Evolutionary conservation across 2,797 vertebrate species (phyloP).

Genomic region (Silurus aristotelis): DNA sequence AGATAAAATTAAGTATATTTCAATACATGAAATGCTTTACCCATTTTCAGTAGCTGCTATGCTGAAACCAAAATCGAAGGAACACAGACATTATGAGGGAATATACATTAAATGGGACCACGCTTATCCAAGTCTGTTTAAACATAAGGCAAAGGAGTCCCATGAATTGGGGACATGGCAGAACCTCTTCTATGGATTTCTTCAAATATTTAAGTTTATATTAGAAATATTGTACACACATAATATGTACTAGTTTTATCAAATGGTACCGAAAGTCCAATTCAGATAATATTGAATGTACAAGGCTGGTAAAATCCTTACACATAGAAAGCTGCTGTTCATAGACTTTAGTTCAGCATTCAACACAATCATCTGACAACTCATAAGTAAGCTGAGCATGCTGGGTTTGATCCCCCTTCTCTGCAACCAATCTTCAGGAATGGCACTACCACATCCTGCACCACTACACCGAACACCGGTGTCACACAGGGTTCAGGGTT

Average conservation of each 20-base stretch:
- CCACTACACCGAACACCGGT: background rate
- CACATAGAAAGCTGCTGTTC: background rate
- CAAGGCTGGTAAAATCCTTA: no score
- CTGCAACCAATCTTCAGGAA: no score
- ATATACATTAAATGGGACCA: background rate
- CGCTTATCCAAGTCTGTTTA: no score
- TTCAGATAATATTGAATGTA: no score
- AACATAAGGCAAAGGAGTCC: no score
- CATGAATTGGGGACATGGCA: no score
- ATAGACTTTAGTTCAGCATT: background rate
- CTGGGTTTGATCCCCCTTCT: no score
- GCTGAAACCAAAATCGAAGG: background rate
- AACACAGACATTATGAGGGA: background rate
- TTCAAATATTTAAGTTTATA: background rate
- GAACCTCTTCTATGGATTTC: no score
- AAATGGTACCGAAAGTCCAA: background rate
- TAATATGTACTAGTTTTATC: no score
- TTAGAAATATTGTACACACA: background rate
- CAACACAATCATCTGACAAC: background rate
- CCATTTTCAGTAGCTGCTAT: background rate
- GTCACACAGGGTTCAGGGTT: background rate
- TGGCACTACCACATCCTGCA: background rate
- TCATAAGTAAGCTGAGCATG: background rate
- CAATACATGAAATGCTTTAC: background rate
- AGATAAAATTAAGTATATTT: background rate